These are phyloP conservation scores for Antheraea yamamai DNA, from an alignment of 2,888 invertebrate species.

Conservation along the genomic window DNA sequence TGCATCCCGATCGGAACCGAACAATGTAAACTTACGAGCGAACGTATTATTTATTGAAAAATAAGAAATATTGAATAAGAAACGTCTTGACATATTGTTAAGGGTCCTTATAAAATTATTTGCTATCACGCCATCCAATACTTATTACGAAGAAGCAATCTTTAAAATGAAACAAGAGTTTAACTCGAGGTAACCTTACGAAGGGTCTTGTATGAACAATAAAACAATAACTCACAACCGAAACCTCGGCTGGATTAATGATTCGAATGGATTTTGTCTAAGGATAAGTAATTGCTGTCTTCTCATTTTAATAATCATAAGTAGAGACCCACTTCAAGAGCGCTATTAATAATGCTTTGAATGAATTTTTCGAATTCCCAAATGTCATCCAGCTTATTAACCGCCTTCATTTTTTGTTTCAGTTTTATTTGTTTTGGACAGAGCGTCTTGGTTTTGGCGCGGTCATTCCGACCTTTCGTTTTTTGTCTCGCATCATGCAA, in stretches of 20 bases:
- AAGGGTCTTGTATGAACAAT: constrained; percentile 51
- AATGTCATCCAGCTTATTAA: constrained; percentile 83
- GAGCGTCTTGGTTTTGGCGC: constrained; percentile 79
- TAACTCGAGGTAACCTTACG: constrained; percentile 48
- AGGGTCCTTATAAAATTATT: constrained; percentile 79
- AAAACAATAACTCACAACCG: constrained; percentile 49
- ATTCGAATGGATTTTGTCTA: constrained; percentile 54
- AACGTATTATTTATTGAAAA: constrained; percentile 78
- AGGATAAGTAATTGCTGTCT: constrained; percentile 64
- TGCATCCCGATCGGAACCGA: constrained; percentile 66
- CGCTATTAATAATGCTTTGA: constrained; percentile 78
- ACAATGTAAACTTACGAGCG: constrained; percentile 78
- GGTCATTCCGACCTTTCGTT: constrained; percentile 76
- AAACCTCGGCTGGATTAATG: constrained; percentile 50
- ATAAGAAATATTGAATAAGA: constrained; percentile 66
- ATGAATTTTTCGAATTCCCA: constrained; percentile 80
- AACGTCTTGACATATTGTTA: constrained; percentile 78
- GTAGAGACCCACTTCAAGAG: constrained; percentile 64
- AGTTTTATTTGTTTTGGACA: constrained; percentile 76
- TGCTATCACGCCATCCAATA: constrained; percentile 77
- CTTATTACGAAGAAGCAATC: constrained; percentile 68
- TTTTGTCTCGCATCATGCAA: constrained; percentile 77
- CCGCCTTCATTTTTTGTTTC: constrained; percentile 78
- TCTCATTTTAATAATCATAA: constrained; percentile 71
- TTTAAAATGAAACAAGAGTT: constrained; percentile 58